phyloP scores from a whole-genome alignment of 2,797 vertebrate species.

The Chrysocyon brachyurus region DNA sequence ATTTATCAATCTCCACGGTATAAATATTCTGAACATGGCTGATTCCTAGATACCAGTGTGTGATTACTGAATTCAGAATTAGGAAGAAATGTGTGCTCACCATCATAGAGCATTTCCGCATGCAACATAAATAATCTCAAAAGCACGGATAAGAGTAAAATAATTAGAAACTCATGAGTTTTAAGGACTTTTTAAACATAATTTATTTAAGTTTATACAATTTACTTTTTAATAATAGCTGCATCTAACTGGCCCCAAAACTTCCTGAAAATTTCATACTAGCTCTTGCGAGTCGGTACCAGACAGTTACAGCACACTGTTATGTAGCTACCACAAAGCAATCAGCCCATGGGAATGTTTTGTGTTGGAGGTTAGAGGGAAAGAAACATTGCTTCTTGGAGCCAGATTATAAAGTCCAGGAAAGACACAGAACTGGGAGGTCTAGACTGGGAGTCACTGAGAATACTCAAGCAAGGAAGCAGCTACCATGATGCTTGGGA shows the following conservation, averaged over 20 bases:
- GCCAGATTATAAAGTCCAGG: background rate
- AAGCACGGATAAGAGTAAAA: background rate
- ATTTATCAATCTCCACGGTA: background rate
- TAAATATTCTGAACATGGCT: background rate
- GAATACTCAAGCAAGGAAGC: background rate
- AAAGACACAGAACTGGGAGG: background rate
- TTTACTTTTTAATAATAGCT: background rate
- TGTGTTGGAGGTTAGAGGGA: background rate
- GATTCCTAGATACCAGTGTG: background rate
- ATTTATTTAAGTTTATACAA: background rate
- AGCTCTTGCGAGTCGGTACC: background rate
- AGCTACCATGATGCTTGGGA: background rate
- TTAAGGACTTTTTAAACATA: background rate
- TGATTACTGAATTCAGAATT: background rate
- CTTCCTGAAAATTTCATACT: background rate
- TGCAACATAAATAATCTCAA: background rate
- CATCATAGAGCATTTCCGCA: background rate
- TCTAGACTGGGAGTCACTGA: background rate
- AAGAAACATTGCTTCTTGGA: background rate
- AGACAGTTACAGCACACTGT: background rate
- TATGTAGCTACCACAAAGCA: background rate
- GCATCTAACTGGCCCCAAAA: background rate
- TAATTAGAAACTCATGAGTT: background rate
- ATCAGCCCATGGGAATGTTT: background rate
- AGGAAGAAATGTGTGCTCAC: background rate